Percentiles rank a stretch among this genome's conserved stretches.
Evolutionary conservation across 2,797 vertebrate genomes (phyloP).

Genomic region (Neostethus bicornis): DNA sequence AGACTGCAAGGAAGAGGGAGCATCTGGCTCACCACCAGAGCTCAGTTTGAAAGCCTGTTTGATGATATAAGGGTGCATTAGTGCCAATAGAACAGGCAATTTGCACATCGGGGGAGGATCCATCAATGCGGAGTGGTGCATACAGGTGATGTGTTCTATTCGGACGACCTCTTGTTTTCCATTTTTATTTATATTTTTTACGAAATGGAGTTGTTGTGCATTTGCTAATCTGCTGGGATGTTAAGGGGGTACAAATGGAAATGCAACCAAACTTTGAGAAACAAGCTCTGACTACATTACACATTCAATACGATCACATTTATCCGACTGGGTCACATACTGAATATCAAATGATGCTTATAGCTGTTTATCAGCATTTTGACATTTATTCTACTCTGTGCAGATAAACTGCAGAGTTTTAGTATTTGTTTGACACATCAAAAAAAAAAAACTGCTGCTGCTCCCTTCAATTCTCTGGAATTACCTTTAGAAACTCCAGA

Average conservation of each 20-base stretch:
- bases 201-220: background rate
- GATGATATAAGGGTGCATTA: background rate
- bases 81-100: background rate
- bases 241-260: background rate
- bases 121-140: background rate
- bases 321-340: background rate
- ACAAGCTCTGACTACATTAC: too few species aligned
- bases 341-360: background rate
- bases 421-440: background rate
- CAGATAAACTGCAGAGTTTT: background rate
- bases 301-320: too few species aligned
- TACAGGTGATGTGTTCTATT: background rate
- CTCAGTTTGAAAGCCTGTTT: background rate
- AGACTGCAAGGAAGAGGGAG: background rate
- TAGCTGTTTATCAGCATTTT: background rate
- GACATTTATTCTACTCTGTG: background rate
- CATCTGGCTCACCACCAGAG: background rate
- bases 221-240: background rate
- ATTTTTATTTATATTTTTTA: background rate
- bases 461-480: slow-evolving; percentile 5
- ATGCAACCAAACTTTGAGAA: too few species aligned
- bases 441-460: background rate
- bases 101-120: background rate
- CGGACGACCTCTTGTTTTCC: background rate
- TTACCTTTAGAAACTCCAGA: slow-evolving; percentile 14